Base-by-base conservation (phyloP, 2,888 invertebrate species). In the Sturmia bella region DNA sequence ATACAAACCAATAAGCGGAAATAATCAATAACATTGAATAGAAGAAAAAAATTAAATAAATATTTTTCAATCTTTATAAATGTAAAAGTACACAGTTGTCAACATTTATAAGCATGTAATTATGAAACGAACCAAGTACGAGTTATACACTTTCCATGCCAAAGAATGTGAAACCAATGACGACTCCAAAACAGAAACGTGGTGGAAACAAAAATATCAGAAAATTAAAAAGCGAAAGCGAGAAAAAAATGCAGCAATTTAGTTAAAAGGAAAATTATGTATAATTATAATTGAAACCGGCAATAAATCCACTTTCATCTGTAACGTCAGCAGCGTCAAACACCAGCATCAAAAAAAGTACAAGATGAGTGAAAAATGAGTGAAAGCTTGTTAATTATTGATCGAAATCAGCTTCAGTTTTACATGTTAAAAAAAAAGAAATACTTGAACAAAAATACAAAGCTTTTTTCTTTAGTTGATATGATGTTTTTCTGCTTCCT, bases 281-380 rank as follows among this genome's bases (percentile, higher is more conserved):
- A 57, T 57, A 77, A 69, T 77, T 59, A 50, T 57, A 77, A 81
- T 73, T 77, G 77, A 69, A 81, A 56, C 39, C 68, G 68, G 68
- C 24, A 63, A 77, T 15, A 69, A 74, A 57, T 63, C 73, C 61
- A 73, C 81, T 76, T 81, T 76, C 54, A 66, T 72, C 76, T 61
- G 12, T 68, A 70, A 27, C 74, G 70, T 70, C 69, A 41, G 39
- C 15, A 37, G 19, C 13, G 37, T 48, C 13, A 52, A 24, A 45
- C 37, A 32, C 12, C 56, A 32, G 6, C 7, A 32, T 6, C 12
- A 48, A 50, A 27, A 41, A 70, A 50, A 6, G 2, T 48, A 39
- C n/a, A n/a, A n/a, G n/a, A n/a, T n/a, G n/a, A n/a, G n/a, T n/a
- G n/a, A n/a, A n/a, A n/a, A n/a, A n/a, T n/a, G n/a, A n/a, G n/a